These are phyloP conservation scores for Dromius quadrimaculatus DNA, from an alignment of 2,888 invertebrate genomes.

Conservation along the genomic window DNA sequence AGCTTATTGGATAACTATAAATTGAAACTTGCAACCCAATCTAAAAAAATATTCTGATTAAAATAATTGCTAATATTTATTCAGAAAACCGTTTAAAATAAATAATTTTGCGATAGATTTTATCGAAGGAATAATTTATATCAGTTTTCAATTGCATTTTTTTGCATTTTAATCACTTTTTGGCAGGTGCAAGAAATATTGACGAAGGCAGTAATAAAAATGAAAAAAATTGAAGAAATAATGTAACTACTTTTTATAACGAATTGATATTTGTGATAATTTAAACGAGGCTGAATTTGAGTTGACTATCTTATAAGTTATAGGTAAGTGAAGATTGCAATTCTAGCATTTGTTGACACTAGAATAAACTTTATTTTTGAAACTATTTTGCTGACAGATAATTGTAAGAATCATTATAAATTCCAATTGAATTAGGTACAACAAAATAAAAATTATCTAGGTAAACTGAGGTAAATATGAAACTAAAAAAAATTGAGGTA, in stretches of 20 bases:
- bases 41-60: slow-evolving; percentile 1
- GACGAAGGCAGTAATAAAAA: neutral
- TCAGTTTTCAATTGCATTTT: slow-evolving; percentile 8
- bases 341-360: too few relatives aligned
- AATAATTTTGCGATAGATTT: neutral
- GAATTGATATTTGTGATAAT: too few relatives aligned
- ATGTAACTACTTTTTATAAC: too few relatives aligned
- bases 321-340: too few relatives aligned
- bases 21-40: neutral
- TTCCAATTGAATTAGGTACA: too few relatives aligned
- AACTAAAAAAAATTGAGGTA: neutral
- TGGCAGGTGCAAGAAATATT: slow-evolving; percentile 5
- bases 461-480: neutral
- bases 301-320: too few relatives aligned
- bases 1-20: slow-evolving; percentile 2
- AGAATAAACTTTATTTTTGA: too few relatives aligned
- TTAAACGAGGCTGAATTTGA: too few relatives aligned
- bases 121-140: slow-evolving; percentile 1
- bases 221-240: too few relatives aligned
- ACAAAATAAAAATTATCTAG: too few relatives aligned
- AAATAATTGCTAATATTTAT: slow-evolving; percentile 3
- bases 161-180: slow-evolving; percentile 21
- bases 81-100: slow-evolving; percentile 1
- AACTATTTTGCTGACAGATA: too few relatives aligned
- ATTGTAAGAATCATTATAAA: too few relatives aligned